Conservation (phyloP, 2,888 invertebrate genomes). For the Acanthosepion pharaonis region DNA sequence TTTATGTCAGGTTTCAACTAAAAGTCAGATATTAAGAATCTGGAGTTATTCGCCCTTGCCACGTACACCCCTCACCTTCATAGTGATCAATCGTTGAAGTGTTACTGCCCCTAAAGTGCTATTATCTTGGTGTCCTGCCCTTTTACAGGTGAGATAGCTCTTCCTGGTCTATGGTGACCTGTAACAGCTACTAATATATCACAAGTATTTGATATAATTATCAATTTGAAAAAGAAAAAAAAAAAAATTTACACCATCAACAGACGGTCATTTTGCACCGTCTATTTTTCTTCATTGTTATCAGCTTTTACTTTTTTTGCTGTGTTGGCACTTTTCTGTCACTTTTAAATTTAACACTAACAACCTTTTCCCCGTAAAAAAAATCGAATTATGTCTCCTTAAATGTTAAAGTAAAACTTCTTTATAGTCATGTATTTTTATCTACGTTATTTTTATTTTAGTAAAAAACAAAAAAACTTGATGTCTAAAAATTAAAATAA, state of each 20-base stretch:
- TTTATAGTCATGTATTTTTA: too few relatives aligned
- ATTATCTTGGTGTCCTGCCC: background rate
- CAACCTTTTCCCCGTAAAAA: too few relatives aligned
- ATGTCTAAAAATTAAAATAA: too few relatives aligned
- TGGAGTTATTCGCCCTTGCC: background rate
- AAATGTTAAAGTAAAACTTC: too few relatives aligned
- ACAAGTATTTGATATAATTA: background rate
- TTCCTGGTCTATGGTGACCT: background rate
- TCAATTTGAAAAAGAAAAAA: background rate
- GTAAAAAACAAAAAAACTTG: too few relatives aligned
- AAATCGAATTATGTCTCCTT: too few relatives aligned
- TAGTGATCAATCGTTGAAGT: background rate
- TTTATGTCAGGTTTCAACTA: too few relatives aligned
- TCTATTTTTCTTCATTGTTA: background rate
- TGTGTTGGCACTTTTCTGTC: background rate
- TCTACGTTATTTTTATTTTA: too few relatives aligned
- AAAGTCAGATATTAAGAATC: background rate
- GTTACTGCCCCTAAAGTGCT: background rate
- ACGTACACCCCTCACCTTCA: background rate
- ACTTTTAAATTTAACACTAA: too few relatives aligned
- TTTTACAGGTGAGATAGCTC: slow-evolving; percentile 33
- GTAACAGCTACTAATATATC: background rate
- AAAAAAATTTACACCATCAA: background rate
- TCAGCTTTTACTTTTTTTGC: background rate
- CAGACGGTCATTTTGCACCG: background rate